These are phyloP conservation scores for Crenichthys baileyi DNA, from an alignment of 2,797 vertebrate genomes.

Conservation along the genomic window DNA sequence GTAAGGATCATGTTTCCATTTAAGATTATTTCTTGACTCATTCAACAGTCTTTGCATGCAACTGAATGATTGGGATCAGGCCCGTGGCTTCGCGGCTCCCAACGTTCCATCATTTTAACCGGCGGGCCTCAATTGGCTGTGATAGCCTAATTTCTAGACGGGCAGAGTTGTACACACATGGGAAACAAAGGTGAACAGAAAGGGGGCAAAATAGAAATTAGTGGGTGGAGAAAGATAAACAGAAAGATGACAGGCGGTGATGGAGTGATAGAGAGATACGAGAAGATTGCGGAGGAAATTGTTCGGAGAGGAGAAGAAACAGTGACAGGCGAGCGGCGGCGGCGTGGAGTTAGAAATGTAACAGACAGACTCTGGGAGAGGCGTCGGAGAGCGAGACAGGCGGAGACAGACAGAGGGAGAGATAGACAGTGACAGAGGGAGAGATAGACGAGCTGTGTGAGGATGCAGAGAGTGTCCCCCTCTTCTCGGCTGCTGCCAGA, in stretches of 20 bases:
- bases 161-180: constrained; percentile 4
- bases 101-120: neutral
- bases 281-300: constrained; percentile 56
- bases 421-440: constrained; percentile 77
- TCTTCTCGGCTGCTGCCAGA: constrained; percentile 81
- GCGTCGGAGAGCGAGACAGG: constrained; percentile 63
- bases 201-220: constrained; percentile 55
- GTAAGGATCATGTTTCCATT: neutral
- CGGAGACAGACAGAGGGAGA: constrained; percentile 73
- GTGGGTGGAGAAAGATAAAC: constrained; percentile 42
- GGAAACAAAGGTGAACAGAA: constrained; percentile 33
- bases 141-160: constrained; percentile 20
- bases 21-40: neutral
- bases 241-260: constrained; percentile 56
- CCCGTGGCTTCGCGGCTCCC: neutral
- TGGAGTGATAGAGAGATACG: constrained; percentile 57
- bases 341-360: constrained; percentile 58
- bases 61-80: neutral
- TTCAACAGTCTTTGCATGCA: neutral
- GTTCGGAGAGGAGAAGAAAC: constrained; percentile 68
- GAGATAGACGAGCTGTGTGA: constrained; percentile 81
- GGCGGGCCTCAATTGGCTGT: constrained; percentile 1
- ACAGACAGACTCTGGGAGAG: constrained; percentile 61
- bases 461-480: constrained; percentile 81
- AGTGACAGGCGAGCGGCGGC: constrained; percentile 61